These are phyloP conservation scores for Phoronis australis DNA, from an alignment of 2,888 invertebrate species.

Conservation along the genomic window DNA sequence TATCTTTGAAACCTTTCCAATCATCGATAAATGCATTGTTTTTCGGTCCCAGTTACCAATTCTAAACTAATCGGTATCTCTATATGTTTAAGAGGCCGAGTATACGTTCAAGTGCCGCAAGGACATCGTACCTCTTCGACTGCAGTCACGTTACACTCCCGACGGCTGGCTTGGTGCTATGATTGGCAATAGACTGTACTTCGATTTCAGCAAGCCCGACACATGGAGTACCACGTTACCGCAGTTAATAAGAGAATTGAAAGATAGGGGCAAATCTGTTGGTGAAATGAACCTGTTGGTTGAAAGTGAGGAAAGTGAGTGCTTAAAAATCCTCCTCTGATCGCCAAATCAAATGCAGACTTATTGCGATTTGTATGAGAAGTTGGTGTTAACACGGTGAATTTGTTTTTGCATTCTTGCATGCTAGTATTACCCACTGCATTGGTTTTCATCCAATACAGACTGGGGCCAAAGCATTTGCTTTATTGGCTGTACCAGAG, in stretches of 20 bases:
- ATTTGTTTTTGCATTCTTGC: constrained; percentile 3
- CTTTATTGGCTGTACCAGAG: too few species aligned
- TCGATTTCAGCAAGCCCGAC: constrained; percentile 36
- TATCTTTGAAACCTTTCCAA: too few species aligned
- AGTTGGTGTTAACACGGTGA: constrained; percentile 3
- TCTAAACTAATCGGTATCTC: too few species aligned
- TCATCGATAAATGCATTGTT: too few species aligned
- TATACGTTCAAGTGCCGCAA: constrained; percentile 45
- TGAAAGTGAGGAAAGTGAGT: background rate
- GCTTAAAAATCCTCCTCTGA: too few species aligned
- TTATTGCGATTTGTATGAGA: too few species aligned
- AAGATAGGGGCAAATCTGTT: constrained; percentile 30
- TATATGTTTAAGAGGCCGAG: constrained; percentile 41
- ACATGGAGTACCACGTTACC: constrained; percentile 26
- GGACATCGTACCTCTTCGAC: constrained; percentile 42
- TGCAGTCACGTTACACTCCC: constrained; percentile 39
- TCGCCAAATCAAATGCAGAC: too few species aligned
- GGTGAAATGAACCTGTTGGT: background rate
- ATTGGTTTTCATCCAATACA: too few species aligned
- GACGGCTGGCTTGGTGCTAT: constrained; percentile 52
- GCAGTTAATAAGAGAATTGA: constrained; percentile 35
- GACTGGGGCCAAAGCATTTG: too few species aligned
- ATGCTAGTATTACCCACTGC: background rate
- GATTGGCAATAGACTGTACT: constrained; percentile 44
- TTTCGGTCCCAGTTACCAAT: too few species aligned